Evolutionary conservation across 2,797 vertebrate species (phyloP), one percentile per base, ranked within the genome.

Genomic region (Epinephelus coioides): DNA sequence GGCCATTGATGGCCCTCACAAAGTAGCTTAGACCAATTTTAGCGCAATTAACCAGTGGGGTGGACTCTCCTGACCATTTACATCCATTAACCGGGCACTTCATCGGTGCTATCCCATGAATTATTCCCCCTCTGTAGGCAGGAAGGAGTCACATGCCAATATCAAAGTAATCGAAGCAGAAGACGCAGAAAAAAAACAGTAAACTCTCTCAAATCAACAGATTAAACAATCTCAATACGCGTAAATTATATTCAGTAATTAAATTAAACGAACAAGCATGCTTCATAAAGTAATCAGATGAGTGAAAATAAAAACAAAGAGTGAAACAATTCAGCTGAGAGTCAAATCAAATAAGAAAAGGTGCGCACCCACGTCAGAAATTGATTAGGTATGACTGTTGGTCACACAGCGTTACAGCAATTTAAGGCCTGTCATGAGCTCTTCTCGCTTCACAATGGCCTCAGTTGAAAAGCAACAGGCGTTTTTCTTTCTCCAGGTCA

Each of bases 41-140:
- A 93, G 90, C 88, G 94, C 94, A 96, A 96, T 96, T 95, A 96
- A 96, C 88, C 94, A 92, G 92, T 90, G 90, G 93, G 93, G 92
- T 92, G 89, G 93, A 92, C 87, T 92, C 86, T 78, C 85, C 75
- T 91, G 91, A 91, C 89, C 91, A 94, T 91, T 94, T 87, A 82
- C 90, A 91, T 87, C 91, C 89, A 94, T 92, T 91, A 92, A 72
- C 76, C 60, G 77, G 84, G 70, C 86, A 78, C 83, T 92, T 72
- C 87, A 73, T 84, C 86, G 84, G 87, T 74, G 83, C 74, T 44
- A 67, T 86, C 78, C 76, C 72, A 84, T 51, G 78, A 86, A 84
- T 73, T 69, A 82, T 69, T 81, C 76, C 68, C 54, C 40, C 17
- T 65, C 61, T 75, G 78, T 78, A 87, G 81, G 47, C 44, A 43